Base-by-base conservation (phyloP, 2,888 invertebrate genomes). In the Sphecodes monilicornis region DNA sequence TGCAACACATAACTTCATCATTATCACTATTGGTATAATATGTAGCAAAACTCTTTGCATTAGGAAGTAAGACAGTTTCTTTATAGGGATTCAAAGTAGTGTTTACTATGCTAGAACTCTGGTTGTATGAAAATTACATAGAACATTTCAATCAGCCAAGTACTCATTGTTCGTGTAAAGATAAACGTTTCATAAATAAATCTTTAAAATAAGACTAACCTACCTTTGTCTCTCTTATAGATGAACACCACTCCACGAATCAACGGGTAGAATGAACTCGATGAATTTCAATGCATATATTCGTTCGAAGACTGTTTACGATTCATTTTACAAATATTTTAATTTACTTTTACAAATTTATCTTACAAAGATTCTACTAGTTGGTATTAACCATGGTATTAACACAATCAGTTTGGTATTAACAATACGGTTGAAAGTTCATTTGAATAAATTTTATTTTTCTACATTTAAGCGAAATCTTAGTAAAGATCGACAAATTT, bases 181-280 rank as follows among this genome's bases (percentile, higher is more conserved):
- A 91, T 91, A 88, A 89, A 90, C 86, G 85, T 93, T 93, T 93
- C 93, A 87, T 93, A 93, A 93, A 93, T 93, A 93, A 93, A 93
- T 89, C 88, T 88, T 86, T 85, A 85, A 90, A 89, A 91, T 90
- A 86, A 77, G 73, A 84, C 50, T 57, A 43, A 78, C 66, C 76
- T 78, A 73, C 46, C 76, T 74, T 76, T 50, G 26, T 80, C 22
- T 80, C 22, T 68, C 50, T 71, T 74, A 41, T 43, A 76, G 39
- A 36, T 50, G 46, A 68, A 64, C 36, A 8, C 18, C n/a, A 50
- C 11, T 43, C 36, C 26, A 66, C 32, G 10, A 32, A 39, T 73
- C 36, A 16, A 8, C n/a, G 36, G 29, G 36, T 29, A 50, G 29
- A 16, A 66, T 8, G 10, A 74, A 41, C 29, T 60, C 39, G 6